Evolutionary conservation across 2,797 vertebrate genomes (phyloP).

Genomic region (Poeciliopsis infans): DNA sequence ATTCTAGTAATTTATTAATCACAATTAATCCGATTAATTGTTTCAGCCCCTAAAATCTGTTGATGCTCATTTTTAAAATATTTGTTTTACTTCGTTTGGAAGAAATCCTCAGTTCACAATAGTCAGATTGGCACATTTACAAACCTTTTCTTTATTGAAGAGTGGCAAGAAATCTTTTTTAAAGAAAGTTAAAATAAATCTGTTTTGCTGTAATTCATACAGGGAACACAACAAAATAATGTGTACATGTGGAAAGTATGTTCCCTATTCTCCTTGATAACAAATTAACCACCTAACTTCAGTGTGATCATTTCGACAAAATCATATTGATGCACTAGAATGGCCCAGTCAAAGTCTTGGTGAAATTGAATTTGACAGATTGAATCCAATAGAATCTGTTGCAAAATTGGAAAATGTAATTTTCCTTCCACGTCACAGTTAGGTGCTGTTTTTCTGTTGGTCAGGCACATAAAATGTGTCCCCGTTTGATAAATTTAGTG

Average conservation of each 20-base stretch:
- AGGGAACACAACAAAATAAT: too few relatives aligned
- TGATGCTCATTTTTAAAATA: too few relatives aligned
- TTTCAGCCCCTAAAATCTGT: too few relatives aligned
- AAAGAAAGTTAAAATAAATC: background rate
- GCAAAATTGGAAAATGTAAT: background rate
- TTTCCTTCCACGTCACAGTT: background rate
- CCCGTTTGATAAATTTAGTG: background rate
- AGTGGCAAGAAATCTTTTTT: background rate
- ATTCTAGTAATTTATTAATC: too few relatives aligned
- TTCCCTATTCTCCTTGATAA: background rate
- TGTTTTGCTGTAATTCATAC: background rate
- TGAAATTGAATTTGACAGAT: background rate
- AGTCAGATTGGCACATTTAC: background rate
- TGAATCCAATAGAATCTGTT: background rate
- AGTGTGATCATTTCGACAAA: background rate
- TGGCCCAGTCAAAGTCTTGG: background rate
- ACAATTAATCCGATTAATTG: too few relatives aligned
- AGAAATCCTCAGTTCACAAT: background rate
- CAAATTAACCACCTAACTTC: background rate
- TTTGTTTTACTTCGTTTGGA: background rate
- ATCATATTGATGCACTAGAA: background rate
- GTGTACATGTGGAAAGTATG: background rate
- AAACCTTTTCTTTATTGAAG: background rate
- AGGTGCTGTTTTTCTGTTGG: background rate
- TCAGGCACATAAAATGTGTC: background rate